phyloP scores from a whole-genome alignment of 1,140 invertebrate species.

The Drosophila erecta region DNA sequence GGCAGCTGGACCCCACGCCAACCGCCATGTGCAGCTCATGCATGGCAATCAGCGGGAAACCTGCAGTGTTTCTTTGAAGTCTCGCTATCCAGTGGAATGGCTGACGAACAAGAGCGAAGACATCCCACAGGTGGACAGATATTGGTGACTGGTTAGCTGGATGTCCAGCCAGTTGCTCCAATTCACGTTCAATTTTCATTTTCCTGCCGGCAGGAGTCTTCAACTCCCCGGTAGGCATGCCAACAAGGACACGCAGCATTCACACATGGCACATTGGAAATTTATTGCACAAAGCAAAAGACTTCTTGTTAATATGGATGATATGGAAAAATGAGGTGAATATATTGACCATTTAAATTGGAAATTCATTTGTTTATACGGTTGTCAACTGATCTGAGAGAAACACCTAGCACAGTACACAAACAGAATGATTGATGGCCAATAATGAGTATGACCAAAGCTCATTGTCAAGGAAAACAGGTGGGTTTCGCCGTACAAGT shows the following conservation, averaged over 20 bases:
- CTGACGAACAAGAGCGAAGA: not conserved
- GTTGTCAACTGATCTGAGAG: not conserved
- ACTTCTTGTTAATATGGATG: not conserved
- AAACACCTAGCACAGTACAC: constrained; percentile 10
- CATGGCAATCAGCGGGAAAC: constrained; percentile 51
- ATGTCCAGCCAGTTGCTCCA: constrained; percentile 37
- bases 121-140: not conserved
- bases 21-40: constrained; percentile 48
- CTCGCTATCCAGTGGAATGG: not conserved
- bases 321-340: not conserved
- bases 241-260: constrained; percentile 2
- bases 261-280: not conserved
- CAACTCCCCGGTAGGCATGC: constrained; percentile 11
- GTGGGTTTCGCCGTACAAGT: constrained; percentile 18
- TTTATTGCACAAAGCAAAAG: not conserved
- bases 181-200: constrained; percentile 48
- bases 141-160: constrained; percentile 13
- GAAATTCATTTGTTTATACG: not conserved
- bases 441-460: constrained; percentile 15
- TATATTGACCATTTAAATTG: not conserved
- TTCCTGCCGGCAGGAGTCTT: constrained; percentile 19
- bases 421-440: constrained; percentile 42
- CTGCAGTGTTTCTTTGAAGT: constrained; percentile 6
- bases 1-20: constrained; percentile 29
- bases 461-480: constrained; percentile 49